These are phyloP conservation scores for Prochilodus magdalenae DNA, from an alignment of 2,113 vertebrate species.

Conservation along the genomic window DNA sequence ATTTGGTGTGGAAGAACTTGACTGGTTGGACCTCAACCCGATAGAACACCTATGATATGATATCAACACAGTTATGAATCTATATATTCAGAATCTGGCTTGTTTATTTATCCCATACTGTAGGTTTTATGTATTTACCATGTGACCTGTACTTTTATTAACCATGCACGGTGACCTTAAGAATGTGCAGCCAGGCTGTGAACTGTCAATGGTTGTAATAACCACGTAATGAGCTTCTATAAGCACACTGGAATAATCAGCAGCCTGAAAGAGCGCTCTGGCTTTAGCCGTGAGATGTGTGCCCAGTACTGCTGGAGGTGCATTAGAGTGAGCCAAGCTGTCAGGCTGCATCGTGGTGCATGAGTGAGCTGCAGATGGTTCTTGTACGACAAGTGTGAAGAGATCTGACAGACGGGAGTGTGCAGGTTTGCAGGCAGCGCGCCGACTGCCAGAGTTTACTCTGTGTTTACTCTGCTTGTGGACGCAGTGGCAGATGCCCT, in stretches of 20 bases:
- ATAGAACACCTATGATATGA: too few species aligned
- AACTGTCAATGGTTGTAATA: not conserved
- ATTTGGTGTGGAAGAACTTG: too few species aligned
- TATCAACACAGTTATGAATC: too few species aligned
- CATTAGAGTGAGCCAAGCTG: slow-evolving; percentile 31
- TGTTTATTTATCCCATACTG: too few species aligned
- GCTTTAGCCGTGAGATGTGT: not conserved
- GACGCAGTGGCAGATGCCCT: not conserved
- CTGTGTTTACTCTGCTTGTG: not conserved
- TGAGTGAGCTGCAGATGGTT: slow-evolving; percentile 26
- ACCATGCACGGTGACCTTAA: not conserved
- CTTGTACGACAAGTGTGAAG: not conserved
- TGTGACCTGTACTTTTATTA: too few species aligned
- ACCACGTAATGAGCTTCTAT: not conserved
- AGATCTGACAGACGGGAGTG: slow-evolving; percentile 20
- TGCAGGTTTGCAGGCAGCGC: slow-evolving; percentile 8
- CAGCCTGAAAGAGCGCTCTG: not conserved
- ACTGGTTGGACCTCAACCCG: too few species aligned
- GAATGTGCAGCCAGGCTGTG: not conserved
- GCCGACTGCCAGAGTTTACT: slow-evolving; percentile 14
- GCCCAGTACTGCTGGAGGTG: slow-evolving; percentile 15
- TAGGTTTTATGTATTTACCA: too few species aligned
- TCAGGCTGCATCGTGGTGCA: slow-evolving; percentile 43
- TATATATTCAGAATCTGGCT: too few species aligned
- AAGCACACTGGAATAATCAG: not conserved